Conservation (phyloP, 2,888 invertebrate species). For the Aelia acuminata region DNA sequence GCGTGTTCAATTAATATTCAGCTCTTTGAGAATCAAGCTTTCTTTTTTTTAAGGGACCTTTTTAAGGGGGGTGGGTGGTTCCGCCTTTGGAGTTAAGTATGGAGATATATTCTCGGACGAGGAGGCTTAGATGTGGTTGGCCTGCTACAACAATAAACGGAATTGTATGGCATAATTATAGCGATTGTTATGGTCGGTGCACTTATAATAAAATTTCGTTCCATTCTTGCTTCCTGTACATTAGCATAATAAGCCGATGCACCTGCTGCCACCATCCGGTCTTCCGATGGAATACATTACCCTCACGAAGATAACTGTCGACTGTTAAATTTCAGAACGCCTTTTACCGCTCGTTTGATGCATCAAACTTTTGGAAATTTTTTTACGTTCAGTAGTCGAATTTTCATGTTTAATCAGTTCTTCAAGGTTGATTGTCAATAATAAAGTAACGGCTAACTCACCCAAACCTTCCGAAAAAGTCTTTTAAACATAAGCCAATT, state of each 20-base stretch:
- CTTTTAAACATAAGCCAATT: too few relatives aligned
- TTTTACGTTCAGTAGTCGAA: too few relatives aligned
- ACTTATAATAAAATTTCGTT: slow-evolving; percentile 35
- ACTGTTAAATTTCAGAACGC: neutral
- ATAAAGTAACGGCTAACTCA: too few relatives aligned
- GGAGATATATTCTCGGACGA: neutral
- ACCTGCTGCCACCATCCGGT: slow-evolving; percentile 31
- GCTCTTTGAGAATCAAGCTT: neutral
- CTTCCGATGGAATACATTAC: slow-evolving; percentile 6
- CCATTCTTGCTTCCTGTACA: slow-evolving; percentile 8
- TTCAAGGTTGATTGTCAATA: too few relatives aligned
- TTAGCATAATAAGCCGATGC: slow-evolving; percentile 24
- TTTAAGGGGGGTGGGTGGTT: neutral
- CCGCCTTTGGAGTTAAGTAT: neutral
- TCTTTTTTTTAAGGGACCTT: too few relatives aligned
- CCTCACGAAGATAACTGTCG: neutral
- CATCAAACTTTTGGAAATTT: too few relatives aligned
- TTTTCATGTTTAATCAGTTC: too few relatives aligned
- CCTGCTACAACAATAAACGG: slow-evolving; percentile 1
- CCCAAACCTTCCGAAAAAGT: too few relatives aligned
- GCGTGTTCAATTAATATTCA: neutral
- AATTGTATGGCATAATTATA: slow-evolving; percentile 18
- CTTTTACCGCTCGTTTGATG: neutral
- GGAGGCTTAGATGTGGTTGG: slow-evolving; percentile 22
- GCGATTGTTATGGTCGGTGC: slow-evolving; percentile 32